These are phyloP conservation scores for Tachypleus tridentatus DNA, from an alignment of 1,140 invertebrate genomes.

Conservation along the genomic window DNA sequence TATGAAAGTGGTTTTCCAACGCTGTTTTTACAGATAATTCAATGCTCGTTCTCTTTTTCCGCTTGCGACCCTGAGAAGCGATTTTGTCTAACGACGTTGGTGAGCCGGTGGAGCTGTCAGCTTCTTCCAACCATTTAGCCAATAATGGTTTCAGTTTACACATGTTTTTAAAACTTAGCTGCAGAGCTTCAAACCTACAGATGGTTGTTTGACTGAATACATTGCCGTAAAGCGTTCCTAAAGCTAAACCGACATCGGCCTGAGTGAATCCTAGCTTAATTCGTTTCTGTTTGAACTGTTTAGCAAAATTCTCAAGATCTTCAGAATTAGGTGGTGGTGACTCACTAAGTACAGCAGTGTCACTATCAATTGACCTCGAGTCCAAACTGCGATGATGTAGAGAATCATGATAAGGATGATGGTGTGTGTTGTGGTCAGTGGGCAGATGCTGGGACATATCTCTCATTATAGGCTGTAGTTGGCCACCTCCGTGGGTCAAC, in stretches of 20 bases:
- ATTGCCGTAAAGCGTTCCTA: constrained; percentile 97
- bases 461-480: constrained; percentile 10
- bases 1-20: constrained; percentile 95
- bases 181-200: constrained; percentile 97
- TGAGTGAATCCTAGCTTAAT: constrained; percentile 99
- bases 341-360: constrained; percentile 6
- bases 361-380: not conserved
- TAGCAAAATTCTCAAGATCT: constrained; percentile 96
- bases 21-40: constrained; percentile 98
- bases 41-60: constrained; percentile 98
- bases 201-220: constrained; percentile 99
- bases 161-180: constrained; percentile 99
- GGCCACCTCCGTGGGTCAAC: constrained; percentile 8
- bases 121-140: constrained; percentile 99
- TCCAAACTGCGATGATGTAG: constrained; percentile 6
- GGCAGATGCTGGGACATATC: constrained; percentile 7
- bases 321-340: constrained; percentile 71
- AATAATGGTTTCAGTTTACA: constrained; percentile 97
- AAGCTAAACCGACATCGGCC: constrained; percentile 92
- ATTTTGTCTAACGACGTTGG: constrained; percentile 99
- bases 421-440: constrained; percentile 11
- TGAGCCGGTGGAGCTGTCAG: constrained; percentile 93
- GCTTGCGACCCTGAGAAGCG: constrained; percentile 78
- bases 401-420: constrained; percentile 14
- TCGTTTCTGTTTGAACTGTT: constrained; percentile 97